Evolutionary conservation across 2,797 vertebrate species (phyloP), one percentile per base, ranked within the genome.

Genomic region (Odontamblyopus rebecca): DNA sequence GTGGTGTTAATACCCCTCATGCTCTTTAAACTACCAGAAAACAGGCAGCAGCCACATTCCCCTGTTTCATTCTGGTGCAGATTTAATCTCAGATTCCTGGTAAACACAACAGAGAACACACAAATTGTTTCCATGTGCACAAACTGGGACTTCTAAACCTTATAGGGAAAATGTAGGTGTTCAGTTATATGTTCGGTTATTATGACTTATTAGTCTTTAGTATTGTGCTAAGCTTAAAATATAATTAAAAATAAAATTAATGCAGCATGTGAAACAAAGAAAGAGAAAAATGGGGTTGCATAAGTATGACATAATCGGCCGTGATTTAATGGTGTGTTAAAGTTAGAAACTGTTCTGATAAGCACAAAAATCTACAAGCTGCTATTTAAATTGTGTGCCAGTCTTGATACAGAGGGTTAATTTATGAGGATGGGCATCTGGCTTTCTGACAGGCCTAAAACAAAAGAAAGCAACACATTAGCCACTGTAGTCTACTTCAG

Each of bases 41-140:
- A 57, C 67, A 73, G 83, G 84, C 19, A 81, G 84, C n/a, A 83
- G 72, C 69, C 29, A 63, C 82, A 70, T 79, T 78, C 70, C 62
- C 72, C 35, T 64, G 73, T 80, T 88, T 86, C 26, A 62, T 85
- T 82, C 81, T 61, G 66, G 80, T 84, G 53, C 51, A 51, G 80
- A 89, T 87, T 82, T 57, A 70, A 88, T 88, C 86, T 79, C 72
- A 68, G 63, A 70, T 84, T 85, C 82, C 83, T 83, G 82, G 69
- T 82, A 81, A 87, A 71, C 63, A 62, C 23, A 67, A 71, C 64
- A 56, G 65, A 76, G 26, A 68, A 67, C 67, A 54, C 62, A 77
- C 68, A 83, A 90, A 92, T 82, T 76, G 76, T 72, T 90, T 86
- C 90, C 88, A 89, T 84, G 79, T 91, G 91, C 84, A 73, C 29